Conservation (phyloP, 2,797 vertebrate species). For the Oophaga sylvatica region DNA sequence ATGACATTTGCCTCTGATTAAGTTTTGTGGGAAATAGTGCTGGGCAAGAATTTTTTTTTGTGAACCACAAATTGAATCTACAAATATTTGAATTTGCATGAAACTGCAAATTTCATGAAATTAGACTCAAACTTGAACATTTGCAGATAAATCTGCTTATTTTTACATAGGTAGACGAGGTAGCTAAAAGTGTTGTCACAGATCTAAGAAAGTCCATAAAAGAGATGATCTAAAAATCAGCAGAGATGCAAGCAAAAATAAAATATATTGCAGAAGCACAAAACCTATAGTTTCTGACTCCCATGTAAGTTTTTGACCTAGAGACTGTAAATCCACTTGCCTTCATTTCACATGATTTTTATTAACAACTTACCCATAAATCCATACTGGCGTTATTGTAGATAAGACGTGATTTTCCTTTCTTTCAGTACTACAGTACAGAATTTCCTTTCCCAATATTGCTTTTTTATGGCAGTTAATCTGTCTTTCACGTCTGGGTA, state of each 20-base stretch:
- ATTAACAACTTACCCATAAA: background rate
- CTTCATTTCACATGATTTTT: background rate
- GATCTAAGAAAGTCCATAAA: background rate
- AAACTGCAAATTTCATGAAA: background rate
- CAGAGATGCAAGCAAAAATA: background rate
- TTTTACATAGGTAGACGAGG: background rate
- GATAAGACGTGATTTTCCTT: background rate
- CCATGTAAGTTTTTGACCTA: background rate
- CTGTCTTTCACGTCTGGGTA: conserved; percentile 36
- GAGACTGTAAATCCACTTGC: background rate
- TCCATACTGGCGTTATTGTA: background rate
- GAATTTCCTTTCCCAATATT: conserved; percentile 7
- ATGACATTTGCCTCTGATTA: no score
- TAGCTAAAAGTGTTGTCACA: background rate
- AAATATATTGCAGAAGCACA: background rate
- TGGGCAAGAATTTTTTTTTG: no score
- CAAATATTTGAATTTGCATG: no score
- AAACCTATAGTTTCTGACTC: background rate
- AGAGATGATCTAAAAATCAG: background rate
- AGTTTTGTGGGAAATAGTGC: no score
- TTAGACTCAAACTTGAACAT: background rate
- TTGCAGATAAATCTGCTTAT: background rate
- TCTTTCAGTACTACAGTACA: background rate
- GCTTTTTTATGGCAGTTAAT: conserved; percentile 25
- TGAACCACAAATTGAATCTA: no score